Conservation (phyloP, 2,888 invertebrate species). For the Eueremaeus valkanovi region DNA sequence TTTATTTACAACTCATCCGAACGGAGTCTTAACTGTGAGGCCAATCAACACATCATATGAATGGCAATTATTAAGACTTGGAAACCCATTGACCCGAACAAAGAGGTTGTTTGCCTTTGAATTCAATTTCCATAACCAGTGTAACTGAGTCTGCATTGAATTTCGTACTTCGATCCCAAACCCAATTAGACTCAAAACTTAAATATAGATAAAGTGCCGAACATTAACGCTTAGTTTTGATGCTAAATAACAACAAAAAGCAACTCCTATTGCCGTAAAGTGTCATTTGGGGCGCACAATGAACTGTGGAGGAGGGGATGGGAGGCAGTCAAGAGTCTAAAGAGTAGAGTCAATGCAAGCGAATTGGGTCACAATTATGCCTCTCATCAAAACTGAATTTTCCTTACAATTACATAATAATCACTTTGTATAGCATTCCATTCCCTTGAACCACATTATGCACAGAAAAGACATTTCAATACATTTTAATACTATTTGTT, state of each 20-base stretch:
- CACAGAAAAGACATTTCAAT: too few relatives aligned
- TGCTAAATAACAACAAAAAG: not conserved
- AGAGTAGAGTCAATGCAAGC: slow-evolving; percentile 25
- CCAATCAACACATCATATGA: not conserved
- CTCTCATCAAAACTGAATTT: not conserved
- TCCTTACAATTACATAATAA: not conserved
- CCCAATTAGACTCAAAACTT: slow-evolving; percentile 11
- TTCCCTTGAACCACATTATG: not conserved
- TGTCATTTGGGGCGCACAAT: slow-evolving; percentile 33
- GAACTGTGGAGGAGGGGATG: slow-evolving; percentile 21
- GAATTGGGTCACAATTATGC: slow-evolving; percentile 28
- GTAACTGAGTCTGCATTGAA: not conserved
- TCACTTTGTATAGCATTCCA: not conserved
- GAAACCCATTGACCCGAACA: slow-evolving; percentile 26
- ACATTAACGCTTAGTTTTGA: not conserved
- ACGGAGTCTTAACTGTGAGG: not conserved
- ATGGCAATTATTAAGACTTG: not conserved
- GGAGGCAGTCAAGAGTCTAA: not conserved
- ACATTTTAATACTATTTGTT: too few relatives aligned
- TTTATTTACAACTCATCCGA: not conserved
- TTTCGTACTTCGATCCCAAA: slow-evolving; percentile 4
- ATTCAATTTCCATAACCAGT: slow-evolving; percentile 8
- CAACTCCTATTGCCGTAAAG: slow-evolving; percentile 31
- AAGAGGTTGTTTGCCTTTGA: slow-evolving; percentile 31
- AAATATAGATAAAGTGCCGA: not conserved